Conservation (phyloP, 2,113 vertebrate genomes). For the Alligator sinensis region DNA sequence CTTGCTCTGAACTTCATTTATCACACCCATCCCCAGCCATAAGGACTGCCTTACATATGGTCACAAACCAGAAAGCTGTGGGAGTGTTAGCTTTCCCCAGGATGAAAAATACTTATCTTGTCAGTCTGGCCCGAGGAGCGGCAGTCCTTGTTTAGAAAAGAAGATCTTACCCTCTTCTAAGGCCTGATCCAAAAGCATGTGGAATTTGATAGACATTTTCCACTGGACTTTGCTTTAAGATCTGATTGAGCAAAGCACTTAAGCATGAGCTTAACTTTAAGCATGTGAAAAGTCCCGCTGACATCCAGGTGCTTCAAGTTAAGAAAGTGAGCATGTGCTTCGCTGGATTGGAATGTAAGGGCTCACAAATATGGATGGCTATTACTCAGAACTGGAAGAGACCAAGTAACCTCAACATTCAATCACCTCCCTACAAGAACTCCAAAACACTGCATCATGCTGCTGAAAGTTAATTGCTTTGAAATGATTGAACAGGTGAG, state of each 20-base stretch:
- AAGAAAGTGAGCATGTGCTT: conserved; percentile 19
- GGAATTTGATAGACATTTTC: background rate
- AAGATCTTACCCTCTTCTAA: background rate
- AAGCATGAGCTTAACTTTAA: background rate
- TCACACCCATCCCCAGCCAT: background rate
- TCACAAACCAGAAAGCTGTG: background rate
- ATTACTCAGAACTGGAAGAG: conserved; percentile 35
- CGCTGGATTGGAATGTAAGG: conserved; percentile 25
- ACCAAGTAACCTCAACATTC: conserved; percentile 51
- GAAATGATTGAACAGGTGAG: conserved; percentile 73
- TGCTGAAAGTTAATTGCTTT: conserved; percentile 73
- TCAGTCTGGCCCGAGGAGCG: background rate
- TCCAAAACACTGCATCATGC: conserved; percentile 36
- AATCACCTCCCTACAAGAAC: conserved; percentile 47
- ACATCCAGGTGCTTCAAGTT: background rate
- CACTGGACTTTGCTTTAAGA: background rate
- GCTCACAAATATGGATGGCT: conserved; percentile 37
- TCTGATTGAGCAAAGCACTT: background rate
- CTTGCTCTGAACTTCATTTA: background rate
- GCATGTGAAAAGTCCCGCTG: background rate
- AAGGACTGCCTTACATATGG: background rate
- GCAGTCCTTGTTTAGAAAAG: background rate
- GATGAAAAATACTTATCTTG: background rate
- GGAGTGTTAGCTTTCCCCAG: background rate
- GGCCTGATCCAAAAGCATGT: background rate